Evolutionary conservation across 2,113 vertebrate genomes (phyloP).

Genomic region (Pedionomus torquatus): DNA sequence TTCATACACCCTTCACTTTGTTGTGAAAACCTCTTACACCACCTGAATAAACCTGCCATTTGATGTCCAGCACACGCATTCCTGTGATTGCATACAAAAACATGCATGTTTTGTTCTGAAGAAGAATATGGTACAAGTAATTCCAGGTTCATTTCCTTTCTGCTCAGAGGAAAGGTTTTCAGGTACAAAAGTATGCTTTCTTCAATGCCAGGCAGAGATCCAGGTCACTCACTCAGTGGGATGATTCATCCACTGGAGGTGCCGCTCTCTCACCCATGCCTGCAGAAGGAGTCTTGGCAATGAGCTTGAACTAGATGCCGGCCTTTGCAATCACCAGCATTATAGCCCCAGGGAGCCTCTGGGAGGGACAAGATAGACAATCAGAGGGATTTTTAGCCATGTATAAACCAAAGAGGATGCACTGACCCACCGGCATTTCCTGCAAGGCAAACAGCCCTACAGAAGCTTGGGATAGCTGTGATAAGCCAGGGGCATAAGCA

Average conservation of each 20-base stretch:
- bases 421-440: background rate
- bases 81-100: background rate
- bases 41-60: background rate
- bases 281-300: background rate
- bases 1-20: background rate
- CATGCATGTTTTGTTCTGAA: background rate
- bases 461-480: background rate
- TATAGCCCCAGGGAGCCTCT: background rate
- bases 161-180: background rate
- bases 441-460: background rate
- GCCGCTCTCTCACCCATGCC: background rate
- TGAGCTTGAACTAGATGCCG: background rate
- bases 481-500: background rate
- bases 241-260: background rate
- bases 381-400: background rate
- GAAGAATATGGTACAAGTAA: background rate
- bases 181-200: background rate
- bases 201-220: background rate
- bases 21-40: background rate
- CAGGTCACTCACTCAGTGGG: background rate
- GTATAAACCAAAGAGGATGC: background rate
- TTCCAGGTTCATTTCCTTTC: background rate
- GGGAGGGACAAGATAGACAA: background rate
- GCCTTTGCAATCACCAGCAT: background rate
- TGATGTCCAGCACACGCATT: too few species aligned